These are phyloP conservation scores for Eupithecia vulgata DNA, from an alignment of 2,888 invertebrate species.

Conservation along the genomic window DNA sequence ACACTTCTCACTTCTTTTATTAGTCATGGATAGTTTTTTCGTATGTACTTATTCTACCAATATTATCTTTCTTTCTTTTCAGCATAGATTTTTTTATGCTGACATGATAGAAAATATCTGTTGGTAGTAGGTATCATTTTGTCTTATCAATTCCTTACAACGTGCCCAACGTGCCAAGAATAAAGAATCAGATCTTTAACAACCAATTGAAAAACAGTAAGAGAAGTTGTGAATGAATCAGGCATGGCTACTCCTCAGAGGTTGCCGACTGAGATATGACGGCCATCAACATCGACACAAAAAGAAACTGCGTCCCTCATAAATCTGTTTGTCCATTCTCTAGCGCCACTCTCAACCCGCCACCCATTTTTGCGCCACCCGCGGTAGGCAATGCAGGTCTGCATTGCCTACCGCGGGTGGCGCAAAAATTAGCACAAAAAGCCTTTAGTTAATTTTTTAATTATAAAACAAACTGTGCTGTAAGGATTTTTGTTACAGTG, in stretches of 20 bases:
- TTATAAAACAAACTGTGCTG: no score
- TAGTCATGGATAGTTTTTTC: not conserved
- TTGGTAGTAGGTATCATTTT: not conserved
- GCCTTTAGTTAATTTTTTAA: no score
- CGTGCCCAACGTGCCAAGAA: not conserved
- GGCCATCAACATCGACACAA: not conserved
- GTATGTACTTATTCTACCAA: no score
- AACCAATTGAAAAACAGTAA: not conserved
- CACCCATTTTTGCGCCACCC: no score
- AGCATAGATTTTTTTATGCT: not conserved
- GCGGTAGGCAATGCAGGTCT: no score
- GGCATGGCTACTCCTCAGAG: not conserved
- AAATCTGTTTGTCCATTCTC: no score
- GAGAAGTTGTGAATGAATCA: not conserved
- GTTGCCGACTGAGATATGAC: not conserved
- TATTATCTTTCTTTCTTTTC: not conserved
- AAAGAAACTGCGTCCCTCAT: no score
- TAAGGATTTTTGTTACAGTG: no score
- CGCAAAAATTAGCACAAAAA: no score
- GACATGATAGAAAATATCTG: no score
- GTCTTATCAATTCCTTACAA: not conserved
- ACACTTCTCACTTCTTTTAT: not conserved
- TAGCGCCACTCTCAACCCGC: no score
- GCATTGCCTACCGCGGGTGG: no score
- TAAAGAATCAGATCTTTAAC: not conserved